phyloP scores from a whole-genome alignment of 1,140 invertebrate genomes.

The Trinorchestia longiramus region DNA sequence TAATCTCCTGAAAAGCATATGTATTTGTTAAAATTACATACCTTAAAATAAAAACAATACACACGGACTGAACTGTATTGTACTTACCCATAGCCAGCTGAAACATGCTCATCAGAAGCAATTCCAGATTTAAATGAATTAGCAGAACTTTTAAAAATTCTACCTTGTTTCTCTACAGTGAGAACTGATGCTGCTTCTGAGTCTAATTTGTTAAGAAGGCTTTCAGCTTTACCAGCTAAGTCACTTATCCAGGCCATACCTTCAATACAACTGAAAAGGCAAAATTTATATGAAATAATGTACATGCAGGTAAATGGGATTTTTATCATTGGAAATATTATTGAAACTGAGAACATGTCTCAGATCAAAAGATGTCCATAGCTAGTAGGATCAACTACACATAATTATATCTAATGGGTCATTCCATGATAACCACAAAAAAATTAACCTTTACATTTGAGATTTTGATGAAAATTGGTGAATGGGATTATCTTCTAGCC shows the following conservation, averaged over 20 bases:
- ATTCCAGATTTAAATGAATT: not conserved
- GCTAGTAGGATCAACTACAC: too few species aligned
- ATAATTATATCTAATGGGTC: too few species aligned
- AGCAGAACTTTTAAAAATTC: not conserved
- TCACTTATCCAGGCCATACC: conserved; percentile 87
- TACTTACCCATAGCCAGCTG: not conserved
- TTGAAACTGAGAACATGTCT: not conserved
- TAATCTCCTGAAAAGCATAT: too few species aligned
- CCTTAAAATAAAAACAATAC: not conserved
- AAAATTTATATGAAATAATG: not conserved
- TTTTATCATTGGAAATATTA: not conserved
- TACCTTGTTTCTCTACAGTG: conserved; percentile 58
- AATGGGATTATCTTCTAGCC: too few species aligned
- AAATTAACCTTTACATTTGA: too few species aligned
- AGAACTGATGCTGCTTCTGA: conserved; percentile 83
- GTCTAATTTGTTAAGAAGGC: conserved; percentile 86
- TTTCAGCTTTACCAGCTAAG: conserved; percentile 85
- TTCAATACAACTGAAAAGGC: not conserved
- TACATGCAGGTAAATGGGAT: not conserved
- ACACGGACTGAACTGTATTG: not conserved
- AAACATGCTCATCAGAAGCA: not conserved
- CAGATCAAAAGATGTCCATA: too few species aligned
- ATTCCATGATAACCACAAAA: too few species aligned
- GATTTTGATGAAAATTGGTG: too few species aligned
- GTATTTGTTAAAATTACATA: not conserved